Evolutionary conservation across 1,140 invertebrate genomes (phyloP).

Genomic region (Panagrolaimus sp.): DNA sequence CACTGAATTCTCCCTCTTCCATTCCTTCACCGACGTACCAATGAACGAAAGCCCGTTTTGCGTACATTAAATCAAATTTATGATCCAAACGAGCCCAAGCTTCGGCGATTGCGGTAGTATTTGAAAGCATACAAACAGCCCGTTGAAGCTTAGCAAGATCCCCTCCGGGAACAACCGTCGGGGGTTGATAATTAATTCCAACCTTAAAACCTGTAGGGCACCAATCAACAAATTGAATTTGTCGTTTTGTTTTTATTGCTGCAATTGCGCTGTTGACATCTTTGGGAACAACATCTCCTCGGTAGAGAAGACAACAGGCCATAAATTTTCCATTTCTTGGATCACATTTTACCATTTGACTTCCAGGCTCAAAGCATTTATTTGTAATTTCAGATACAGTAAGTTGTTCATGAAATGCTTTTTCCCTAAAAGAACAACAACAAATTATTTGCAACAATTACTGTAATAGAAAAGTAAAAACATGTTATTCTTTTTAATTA

Average conservation of each 20-base stretch:
- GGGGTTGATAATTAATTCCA: constrained; percentile 55
- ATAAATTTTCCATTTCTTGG: constrained; percentile 82
- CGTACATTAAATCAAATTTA: constrained; percentile 66
- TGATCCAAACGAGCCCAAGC: constrained; percentile 69
- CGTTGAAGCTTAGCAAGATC: constrained; percentile 59
- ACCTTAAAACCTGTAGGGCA: constrained; percentile 70
- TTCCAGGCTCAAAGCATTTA: constrained; percentile 80
- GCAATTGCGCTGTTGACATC: constrained; percentile 78
- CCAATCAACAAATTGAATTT: constrained; percentile 84
- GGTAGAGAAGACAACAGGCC: constrained; percentile 74
- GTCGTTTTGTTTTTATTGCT: constrained; percentile 75
- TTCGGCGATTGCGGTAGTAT: constrained; percentile 70
- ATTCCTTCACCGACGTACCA: constrained; percentile 71
- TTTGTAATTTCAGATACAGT: constrained; percentile 79
- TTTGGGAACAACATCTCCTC: constrained; percentile 74
- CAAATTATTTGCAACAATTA: no score
- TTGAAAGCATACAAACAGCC: constrained; percentile 71
- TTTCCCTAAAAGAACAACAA: constrained; percentile 63
- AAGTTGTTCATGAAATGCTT: constrained; percentile 76
- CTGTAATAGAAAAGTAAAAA: constrained; percentile 64
- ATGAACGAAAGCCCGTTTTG: constrained; percentile 72
- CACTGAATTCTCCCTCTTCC: constrained; percentile 77
- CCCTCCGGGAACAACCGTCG: constrained; percentile 55
- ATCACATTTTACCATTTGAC: constrained; percentile 87
- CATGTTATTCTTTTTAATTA: constrained; percentile 69